These are phyloP conservation scores for Pseudorectes ferrugineus DNA, from an alignment of 2,113 vertebrate species.

Conservation along the genomic window DNA sequence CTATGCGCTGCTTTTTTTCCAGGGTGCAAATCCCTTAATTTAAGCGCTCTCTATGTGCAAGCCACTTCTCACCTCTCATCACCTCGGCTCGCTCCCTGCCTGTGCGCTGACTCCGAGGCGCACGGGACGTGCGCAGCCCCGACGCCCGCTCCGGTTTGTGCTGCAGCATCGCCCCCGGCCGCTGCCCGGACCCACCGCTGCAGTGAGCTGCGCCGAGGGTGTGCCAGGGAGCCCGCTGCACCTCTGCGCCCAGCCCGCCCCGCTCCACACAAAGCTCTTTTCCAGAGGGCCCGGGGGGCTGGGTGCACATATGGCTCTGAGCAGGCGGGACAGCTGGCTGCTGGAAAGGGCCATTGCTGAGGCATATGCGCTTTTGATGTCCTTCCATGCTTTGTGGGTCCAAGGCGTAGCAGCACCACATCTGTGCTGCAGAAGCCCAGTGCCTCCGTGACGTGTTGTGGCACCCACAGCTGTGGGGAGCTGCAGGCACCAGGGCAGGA, in stretches of 20 bases:
- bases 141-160: rapidly evolving
- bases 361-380: conserved; percentile 45
- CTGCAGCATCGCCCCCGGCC: no score
- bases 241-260: neutral
- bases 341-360: neutral
- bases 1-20: neutral
- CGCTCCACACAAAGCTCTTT: neutral
- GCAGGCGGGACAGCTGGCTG: neutral
- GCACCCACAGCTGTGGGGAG: neutral
- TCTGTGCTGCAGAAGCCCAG: neutral
- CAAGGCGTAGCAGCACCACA: neutral
- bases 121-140: no score
- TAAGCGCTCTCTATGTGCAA: neutral
- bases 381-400: neutral
- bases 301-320: neutral
- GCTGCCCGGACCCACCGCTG: rapidly evolving
- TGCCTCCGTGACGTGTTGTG: rapidly evolving
- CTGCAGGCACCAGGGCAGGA: neutral
- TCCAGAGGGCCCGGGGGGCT: neutral
- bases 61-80: neutral
- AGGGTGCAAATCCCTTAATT: neutral
- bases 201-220: rapidly evolving
- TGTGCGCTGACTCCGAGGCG: neutral
- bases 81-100: neutral
- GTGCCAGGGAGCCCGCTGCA: neutral